Base-by-base conservation (phyloP, 2,888 invertebrate genomes). In the Pseudococcus longispinus region DNA sequence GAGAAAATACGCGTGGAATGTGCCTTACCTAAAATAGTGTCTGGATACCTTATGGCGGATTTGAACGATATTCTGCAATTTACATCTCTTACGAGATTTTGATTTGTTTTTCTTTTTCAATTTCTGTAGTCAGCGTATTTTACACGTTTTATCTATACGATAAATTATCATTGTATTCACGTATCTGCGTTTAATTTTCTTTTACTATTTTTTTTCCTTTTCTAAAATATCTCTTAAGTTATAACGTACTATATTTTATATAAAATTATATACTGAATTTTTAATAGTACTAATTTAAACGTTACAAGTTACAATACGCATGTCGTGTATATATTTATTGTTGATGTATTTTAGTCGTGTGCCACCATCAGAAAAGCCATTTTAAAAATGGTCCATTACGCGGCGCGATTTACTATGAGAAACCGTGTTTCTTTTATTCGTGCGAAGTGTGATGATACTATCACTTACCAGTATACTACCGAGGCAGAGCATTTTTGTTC, bases 231-330 rank as follows among this genome's bases (percentile, higher is more conserved):
- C 70, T 70, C 18, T 32, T 70, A 70, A 70, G 70, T 70, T 70
- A 70, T 70, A 70, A 70, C 42, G 55, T 84, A 85, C 29, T 44
- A 23, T 85, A 85, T 85, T 85, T 42, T 85, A 70, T 70, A 37
- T 65, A 85, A 85, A 80, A 80, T 80, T 80, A 80, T 60, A 32
- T 85, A 70, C 65, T 85, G 85, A 70, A 60, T 84, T 85, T 70
- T 85, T 85, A 85, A 85, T 85, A 37, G 44, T 65, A 85, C 85
- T 85, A 85, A 85, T 85, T 23, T 55, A 46, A 46, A 46, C 46
- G 44, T 60, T 55, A 60, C 18, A 29, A 70, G n/a, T 60, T 55
- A 60, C 18, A 29, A 70, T 70, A 70, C 70, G 70, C 70, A 15
- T 26, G 29, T 70, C 15, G 70, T 29, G 70, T 70, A 60, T 11